These are phyloP conservation scores for Oophaga sylvatica DNA, from an alignment of 2,797 vertebrate genomes.

Conservation along the genomic window DNA sequence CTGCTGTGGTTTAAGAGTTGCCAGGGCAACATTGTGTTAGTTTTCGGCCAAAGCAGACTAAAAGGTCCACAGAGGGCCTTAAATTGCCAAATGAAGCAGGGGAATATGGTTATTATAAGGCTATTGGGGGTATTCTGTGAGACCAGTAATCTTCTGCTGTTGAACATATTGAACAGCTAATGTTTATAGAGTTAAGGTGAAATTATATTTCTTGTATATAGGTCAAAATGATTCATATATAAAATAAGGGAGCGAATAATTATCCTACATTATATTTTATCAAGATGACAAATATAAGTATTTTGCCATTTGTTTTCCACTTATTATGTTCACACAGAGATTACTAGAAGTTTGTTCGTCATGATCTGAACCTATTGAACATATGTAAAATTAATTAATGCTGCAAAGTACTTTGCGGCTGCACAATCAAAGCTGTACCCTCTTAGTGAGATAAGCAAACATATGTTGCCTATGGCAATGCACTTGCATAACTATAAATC, in stretches of 20 bases:
- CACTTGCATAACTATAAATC: background rate
- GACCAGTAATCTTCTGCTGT: slow-evolving; percentile 25
- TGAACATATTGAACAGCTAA: slow-evolving; percentile 25
- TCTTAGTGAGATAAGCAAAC: background rate
- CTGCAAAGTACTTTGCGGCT: background rate
- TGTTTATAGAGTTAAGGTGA: slow-evolving; percentile 29
- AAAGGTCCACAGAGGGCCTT: slow-evolving; percentile 54
- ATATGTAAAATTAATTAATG: background rate
- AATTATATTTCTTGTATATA: slow-evolving; percentile 11
- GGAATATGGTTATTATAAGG: slow-evolving; percentile 50
- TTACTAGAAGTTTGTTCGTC: background rate
- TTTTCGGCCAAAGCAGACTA: slow-evolving; percentile 42
- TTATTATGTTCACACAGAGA: background rate
- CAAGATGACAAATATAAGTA: background rate
- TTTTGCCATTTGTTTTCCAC: background rate
- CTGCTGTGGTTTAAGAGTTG: slow-evolving; percentile 45
- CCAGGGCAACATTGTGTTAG: slow-evolving; percentile 36
- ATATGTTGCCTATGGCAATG: slow-evolving; percentile 1
- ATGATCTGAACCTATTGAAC: background rate
- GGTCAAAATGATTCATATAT: background rate
- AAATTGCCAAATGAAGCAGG: slow-evolving; percentile 48
- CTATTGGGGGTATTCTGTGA: slow-evolving; percentile 29
- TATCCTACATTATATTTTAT: background rate
- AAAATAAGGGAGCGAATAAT: background rate
- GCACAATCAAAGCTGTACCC: background rate